Percentiles rank a stretch among this genome's conserved stretches.
These are phyloP conservation scores for Peromyscus eremicus DNA, from an alignment of 2,797 vertebrate genomes.

Conservation along the genomic window DNA sequence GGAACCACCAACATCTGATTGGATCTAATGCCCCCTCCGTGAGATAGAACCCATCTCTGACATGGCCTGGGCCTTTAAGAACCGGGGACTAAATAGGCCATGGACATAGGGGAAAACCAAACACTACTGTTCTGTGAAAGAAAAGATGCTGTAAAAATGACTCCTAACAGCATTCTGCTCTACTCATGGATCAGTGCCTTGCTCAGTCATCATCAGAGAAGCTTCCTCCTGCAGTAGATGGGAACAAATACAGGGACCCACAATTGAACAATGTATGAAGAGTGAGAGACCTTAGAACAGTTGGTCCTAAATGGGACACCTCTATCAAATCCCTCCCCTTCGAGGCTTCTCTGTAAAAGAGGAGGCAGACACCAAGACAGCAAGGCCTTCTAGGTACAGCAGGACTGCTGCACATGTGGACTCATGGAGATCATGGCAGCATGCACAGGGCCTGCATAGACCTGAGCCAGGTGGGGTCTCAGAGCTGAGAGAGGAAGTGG, in stretches of 20 bases:
- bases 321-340: not conserved
- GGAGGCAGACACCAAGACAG: not conserved
- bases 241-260: not conserved
- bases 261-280: not conserved
- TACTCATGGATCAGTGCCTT: not conserved
- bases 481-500: not conserved
- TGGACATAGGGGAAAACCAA: not conserved
- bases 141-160: not conserved
- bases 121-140: not conserved
- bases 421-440: not conserved
- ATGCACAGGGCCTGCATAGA: not conserved
- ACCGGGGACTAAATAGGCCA: not conserved
- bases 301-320: too few species aligned
- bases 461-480: not conserved
- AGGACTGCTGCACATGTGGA: not conserved
- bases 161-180: not conserved
- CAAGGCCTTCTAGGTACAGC: not conserved
- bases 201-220: not conserved
- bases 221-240: not conserved
- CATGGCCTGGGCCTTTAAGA: not conserved
- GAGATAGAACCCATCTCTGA: not conserved
- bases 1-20: not conserved
- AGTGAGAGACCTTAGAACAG: not conserved
- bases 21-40: not conserved
- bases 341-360: too few species aligned